Evolutionary conservation across 2,797 vertebrate genomes (phyloP).

Genomic region (Euthynnus affinis): DNA sequence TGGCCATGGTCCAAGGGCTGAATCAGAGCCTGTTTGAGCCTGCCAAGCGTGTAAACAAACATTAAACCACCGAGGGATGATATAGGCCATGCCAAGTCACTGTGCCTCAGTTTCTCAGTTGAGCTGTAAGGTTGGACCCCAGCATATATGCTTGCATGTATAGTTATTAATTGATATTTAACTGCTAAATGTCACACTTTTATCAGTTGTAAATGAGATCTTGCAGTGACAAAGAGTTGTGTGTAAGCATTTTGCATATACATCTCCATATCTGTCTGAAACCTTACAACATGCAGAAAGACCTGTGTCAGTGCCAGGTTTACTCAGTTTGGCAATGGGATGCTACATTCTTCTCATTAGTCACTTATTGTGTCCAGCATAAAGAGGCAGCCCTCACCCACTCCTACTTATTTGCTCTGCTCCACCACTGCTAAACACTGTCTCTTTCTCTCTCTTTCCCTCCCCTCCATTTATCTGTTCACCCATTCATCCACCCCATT

Average conservation of each 20-base stretch:
- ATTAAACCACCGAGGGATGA: not conserved
- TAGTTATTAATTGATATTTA: not conserved
- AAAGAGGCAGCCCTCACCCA: constrained; percentile 17
- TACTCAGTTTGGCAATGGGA: constrained; percentile 16
- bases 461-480: constrained; percentile 25
- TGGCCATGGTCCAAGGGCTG: not conserved
- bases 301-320: constrained; percentile 21
- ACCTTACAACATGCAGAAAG: not conserved
- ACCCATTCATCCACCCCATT: constrained; percentile 19
- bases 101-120: not conserved
- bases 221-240: not conserved
- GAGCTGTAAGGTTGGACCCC: not conserved
- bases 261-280: not conserved
- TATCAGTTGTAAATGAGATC: not conserved
- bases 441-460: constrained; percentile 36
- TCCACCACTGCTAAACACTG: constrained; percentile 36
- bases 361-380: constrained; percentile 41
- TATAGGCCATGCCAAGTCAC: not conserved
- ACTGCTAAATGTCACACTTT: not conserved
- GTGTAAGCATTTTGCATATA: not conserved
- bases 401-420: constrained; percentile 18
- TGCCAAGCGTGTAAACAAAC: not conserved
- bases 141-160: not conserved
- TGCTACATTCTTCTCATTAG: constrained; percentile 58
- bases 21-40: too few relatives aligned